Conservation (phyloP, 2,888 invertebrate genomes). For the Ypsolopha scabrella region DNA sequence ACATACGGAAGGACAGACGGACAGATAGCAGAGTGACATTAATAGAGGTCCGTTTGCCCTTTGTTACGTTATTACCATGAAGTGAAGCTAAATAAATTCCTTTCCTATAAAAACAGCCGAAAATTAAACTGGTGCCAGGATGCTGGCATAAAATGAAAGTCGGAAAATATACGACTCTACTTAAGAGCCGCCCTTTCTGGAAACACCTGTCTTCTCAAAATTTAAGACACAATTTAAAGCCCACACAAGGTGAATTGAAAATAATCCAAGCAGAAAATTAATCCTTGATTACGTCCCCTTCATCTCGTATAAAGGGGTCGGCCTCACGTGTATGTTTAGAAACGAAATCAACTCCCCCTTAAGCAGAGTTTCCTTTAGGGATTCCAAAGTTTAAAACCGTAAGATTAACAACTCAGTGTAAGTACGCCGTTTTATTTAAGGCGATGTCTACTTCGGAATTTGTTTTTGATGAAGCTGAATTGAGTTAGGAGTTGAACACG, state of each 20-base stretch:
- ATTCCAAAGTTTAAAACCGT: constrained; percentile 17
- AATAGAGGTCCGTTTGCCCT: background rate
- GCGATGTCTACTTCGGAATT: background rate
- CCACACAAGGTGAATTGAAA: constrained; percentile 62
- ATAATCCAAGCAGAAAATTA: constrained; percentile 69
- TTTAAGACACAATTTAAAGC: constrained; percentile 49
- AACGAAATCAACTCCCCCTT: constrained; percentile 1
- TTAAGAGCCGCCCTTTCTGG: constrained; percentile 17
- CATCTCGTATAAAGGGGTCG: constrained; percentile 33
- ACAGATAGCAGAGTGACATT: too few relatives aligned
- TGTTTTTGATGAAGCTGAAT: background rate
- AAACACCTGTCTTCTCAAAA: constrained; percentile 44
- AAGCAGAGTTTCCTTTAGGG: constrained; percentile 9
- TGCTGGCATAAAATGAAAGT: too few relatives aligned
- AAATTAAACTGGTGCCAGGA: too few relatives aligned
- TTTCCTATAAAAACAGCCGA: too few relatives aligned
- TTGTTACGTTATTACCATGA: background rate
- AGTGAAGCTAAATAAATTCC: too few relatives aligned
- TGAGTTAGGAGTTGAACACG: too few relatives aligned
- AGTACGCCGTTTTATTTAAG: background rate
- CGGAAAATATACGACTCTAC: constrained; percentile 9
- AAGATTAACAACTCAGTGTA: constrained; percentile 2
- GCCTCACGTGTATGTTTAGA: constrained; percentile 7
- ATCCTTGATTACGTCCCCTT: constrained; percentile 60
- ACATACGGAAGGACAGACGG: too few relatives aligned